Evolutionary conservation across 2,113 vertebrate species (phyloP), one percentile per base, ranked within the genome.

Genomic region (Sorex fumeus): DNA sequence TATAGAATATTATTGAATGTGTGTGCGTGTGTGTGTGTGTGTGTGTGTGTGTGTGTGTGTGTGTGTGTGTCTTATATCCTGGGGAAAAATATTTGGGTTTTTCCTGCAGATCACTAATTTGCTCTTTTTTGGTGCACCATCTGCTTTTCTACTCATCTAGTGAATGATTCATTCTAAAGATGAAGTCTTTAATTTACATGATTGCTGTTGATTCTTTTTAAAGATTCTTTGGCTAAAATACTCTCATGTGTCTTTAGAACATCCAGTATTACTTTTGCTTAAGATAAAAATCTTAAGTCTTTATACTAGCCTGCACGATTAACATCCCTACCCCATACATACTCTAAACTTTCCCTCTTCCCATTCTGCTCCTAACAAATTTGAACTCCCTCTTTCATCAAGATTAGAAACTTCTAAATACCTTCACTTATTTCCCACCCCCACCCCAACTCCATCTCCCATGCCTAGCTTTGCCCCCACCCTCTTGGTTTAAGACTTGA

Each of bases 101-200:
- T 81, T 72, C 13, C n/a, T 87, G 45, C 40, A 47, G 19, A 21
- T 92, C 45, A 79, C 32, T 80, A 70, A 91, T 76, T 88, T 71
- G 30, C 53, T 90, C 78, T 67, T 89, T 60, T 84, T 83, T 16
- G 82, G 28, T 78, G 71, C 66, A 3, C 50, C 45, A 53, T 69
- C 82, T 92, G 81, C 66, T 74, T 1, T 60, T 87, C 71, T 69
- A 16, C 18, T 92, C n/a, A 13, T 87, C 32, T 69, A 43, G 16
- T 86, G 70, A 91, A 77, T 87, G 89, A 70, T 64, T 79, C 60
- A 71, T 74, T 94, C 88, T 82, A 84, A 76, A 87, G 32, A 40
- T 23, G 19, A 84, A 90, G 50, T 2, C 36, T 87, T 90, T 92
- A 64, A 43, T 92, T 92, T 90, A 53, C 47, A 53, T 18, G 19